phyloP scores from a whole-genome alignment of 2,797 vertebrate genomes.

The Enteromius viviparus region DNA sequence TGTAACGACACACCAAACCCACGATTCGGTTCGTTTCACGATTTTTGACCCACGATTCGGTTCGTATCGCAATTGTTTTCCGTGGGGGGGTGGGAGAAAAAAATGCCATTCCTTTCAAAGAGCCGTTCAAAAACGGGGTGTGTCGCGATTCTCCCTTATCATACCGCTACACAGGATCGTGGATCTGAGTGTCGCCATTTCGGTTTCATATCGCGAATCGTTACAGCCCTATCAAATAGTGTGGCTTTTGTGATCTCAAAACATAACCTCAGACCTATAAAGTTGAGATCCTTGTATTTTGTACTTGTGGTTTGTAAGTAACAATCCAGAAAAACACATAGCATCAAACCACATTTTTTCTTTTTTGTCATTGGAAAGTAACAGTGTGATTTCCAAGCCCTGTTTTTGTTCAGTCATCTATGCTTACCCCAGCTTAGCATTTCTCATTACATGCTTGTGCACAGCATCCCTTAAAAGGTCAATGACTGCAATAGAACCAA shows the following conservation, averaged over 20 bases:
- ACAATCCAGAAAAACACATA: background rate
- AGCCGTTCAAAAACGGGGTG: no score
- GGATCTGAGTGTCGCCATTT: no score
- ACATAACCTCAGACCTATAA: background rate
- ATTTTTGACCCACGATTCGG: no score
- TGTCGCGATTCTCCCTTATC: no score
- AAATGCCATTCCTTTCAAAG: no score
- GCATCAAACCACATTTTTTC: background rate
- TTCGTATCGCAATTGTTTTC: no score
- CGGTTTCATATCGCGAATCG: no score
- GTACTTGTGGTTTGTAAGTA: background rate
- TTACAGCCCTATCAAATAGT: no score
- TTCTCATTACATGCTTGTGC: background rate
- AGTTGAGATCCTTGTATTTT: background rate
- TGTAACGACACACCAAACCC: no score
- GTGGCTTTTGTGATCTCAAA: background rate
- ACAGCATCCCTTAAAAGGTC: conserved; percentile 22
- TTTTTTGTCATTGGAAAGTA: background rate
- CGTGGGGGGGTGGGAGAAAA: no score
- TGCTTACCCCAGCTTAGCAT: conserved; percentile 4
- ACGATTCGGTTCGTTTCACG: no score
- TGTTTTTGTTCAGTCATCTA: background rate
- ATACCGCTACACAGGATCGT: no score
- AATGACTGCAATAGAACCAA: background rate
- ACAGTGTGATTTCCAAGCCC: background rate